Percentiles rank a stretch among this genome's conserved stretches.
Evolutionary conservation across 2,113 vertebrate species (phyloP).

Genomic region (Perca fluviatilis): DNA sequence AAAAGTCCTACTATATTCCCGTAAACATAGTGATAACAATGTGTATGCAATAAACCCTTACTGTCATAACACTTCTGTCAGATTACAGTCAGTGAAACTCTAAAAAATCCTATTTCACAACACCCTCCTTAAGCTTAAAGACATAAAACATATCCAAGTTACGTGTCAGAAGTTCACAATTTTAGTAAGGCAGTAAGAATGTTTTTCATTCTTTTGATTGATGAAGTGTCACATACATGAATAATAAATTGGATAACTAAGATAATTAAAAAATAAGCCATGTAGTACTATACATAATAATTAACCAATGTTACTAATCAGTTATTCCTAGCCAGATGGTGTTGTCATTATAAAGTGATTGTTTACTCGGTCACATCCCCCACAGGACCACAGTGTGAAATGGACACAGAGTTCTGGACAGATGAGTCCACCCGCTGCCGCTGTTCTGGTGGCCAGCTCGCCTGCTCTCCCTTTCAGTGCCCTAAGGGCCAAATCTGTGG

Average conservation of each 20-base stretch:
- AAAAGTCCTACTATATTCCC: background rate
- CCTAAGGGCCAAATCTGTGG: slow-evolving; percentile 77
- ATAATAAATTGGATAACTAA: background rate
- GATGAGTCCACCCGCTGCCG: slow-evolving; percentile 83
- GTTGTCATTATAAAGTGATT: slow-evolving; percentile 12
- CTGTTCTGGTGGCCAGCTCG: slow-evolving; percentile 82
- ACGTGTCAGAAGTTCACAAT: background rate
- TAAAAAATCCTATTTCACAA: background rate
- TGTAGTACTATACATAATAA: background rate
- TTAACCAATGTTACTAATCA: background rate
- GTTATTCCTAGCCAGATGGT: slow-evolving; percentile 4
- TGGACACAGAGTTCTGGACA: slow-evolving; percentile 82
- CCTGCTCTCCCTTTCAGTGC: slow-evolving; percentile 80
- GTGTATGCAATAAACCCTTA: background rate
- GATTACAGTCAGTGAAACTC: background rate
- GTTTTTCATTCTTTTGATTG: background rate
- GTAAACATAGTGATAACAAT: background rate
- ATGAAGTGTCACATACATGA: background rate
- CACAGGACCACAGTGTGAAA: slow-evolving; percentile 79
- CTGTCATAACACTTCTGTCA: background rate
- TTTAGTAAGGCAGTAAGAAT: background rate
- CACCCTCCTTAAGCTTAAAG: background rate
- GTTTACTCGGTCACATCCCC: slow-evolving; percentile 17
- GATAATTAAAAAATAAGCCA: background rate
- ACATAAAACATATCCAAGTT: background rate